These are phyloP conservation scores for Planiliza haematocheilus DNA, from an alignment of 2,113 vertebrate genomes.

Conservation along the genomic window DNA sequence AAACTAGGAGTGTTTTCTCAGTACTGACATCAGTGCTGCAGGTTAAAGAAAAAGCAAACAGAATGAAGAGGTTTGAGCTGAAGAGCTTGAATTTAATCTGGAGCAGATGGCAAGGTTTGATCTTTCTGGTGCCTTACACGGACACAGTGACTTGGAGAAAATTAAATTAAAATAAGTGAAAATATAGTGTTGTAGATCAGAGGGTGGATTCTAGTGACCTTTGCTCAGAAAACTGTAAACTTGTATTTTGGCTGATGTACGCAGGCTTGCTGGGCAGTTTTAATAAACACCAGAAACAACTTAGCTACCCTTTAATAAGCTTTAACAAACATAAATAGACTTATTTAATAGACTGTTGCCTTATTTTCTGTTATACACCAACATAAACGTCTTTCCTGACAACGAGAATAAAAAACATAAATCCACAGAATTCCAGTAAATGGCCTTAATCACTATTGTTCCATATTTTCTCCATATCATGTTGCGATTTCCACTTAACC, in stretches of 20 bases:
- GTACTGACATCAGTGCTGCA: not conserved
- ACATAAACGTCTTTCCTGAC: not conserved
- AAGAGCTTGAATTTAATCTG: not conserved
- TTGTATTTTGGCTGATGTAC: not conserved
- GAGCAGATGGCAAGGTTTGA: not conserved
- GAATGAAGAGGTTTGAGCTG: not conserved
- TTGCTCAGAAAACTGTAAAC: constrained; percentile 7
- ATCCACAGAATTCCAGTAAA: not conserved
- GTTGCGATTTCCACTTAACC: constrained; percentile 6
- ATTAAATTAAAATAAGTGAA: not conserved
- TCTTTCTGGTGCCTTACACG: constrained; percentile 2
- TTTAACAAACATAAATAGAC: not conserved
- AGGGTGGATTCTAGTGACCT: not conserved
- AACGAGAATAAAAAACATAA: constrained; percentile 2
- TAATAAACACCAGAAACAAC: not conserved
- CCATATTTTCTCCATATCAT: constrained; percentile 8
- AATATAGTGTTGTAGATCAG: not conserved
- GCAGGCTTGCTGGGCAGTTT: not conserved
- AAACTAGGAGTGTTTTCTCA: not conserved
- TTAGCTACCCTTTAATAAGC: not conserved
- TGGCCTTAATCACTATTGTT: not conserved
- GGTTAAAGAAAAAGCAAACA: constrained; percentile 8
- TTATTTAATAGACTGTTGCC: not conserved
- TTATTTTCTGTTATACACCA: not conserved
- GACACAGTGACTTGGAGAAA: not conserved